phyloP scores from a whole-genome alignment of 2,797 vertebrate genomes.

The Hoplostethus mediterraneus region DNA sequence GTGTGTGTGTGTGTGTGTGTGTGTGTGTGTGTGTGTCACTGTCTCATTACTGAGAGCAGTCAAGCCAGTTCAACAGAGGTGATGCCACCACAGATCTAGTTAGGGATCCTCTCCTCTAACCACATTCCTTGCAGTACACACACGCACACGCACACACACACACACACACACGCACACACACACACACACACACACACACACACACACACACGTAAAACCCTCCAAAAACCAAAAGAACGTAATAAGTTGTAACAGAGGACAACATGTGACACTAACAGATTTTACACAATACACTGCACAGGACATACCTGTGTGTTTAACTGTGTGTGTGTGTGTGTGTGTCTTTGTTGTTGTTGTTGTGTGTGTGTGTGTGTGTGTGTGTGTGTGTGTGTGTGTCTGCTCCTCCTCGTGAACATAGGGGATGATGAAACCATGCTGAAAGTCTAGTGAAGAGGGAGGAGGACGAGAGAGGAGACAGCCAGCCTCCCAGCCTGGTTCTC shows the following conservation, averaged over 20 bases:
- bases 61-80: constrained; percentile 35
- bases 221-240: too few species aligned
- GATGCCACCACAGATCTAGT: constrained; percentile 48
- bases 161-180: constrained; percentile 8
- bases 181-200: constrained; percentile 14
- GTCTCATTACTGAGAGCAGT: constrained; percentile 65
- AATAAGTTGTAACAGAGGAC: too few species aligned
- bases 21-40: constrained; percentile 1
- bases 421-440: constrained; percentile 67
- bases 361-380: not conserved
- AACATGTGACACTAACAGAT: not conserved
- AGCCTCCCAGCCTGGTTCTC: too few species aligned
- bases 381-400: not conserved
- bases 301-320: not conserved
- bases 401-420: constrained; percentile 11
- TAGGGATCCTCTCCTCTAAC: constrained; percentile 44
- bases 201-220: not conserved
- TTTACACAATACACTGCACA: not conserved
- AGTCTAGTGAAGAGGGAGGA: constrained; percentile 36
- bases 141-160: constrained; percentile 8
- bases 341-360: not conserved
- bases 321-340: not conserved
- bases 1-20: constrained; percentile 3
- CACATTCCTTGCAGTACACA: constrained; percentile 21
- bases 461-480: not conserved